A percentile compares a stretch with the other conserved stretches of the same genome.
These are phyloP conservation scores for Octodon degus DNA, from an alignment of 2,113 vertebrate species.

Conservation along the genomic window DNA sequence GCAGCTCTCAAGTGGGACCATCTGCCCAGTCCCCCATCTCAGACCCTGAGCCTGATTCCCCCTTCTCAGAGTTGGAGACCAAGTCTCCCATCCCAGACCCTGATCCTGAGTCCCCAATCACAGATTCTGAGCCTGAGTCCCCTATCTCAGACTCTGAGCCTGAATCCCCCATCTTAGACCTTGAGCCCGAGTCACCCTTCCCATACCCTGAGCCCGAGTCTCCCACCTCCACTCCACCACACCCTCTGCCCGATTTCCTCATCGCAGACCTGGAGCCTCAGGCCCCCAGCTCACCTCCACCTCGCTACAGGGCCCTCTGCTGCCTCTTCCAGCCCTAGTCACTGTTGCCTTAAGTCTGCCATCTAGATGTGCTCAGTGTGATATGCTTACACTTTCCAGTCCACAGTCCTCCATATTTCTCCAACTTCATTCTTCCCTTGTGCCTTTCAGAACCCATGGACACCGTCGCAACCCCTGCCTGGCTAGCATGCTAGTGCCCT, in stretches of 20 bases:
- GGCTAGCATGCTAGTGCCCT: not conserved
- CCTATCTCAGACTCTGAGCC: not conserved
- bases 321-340: not conserved
- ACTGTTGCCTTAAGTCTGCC: not conserved
- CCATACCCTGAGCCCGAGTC: too few relatives aligned
- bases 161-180: rapidly evolving
- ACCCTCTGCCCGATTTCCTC: too few relatives aligned
- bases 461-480: not conserved
- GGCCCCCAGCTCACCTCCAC: rapidly evolving
- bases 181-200: not conserved
- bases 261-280: rapidly evolving
- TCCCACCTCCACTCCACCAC: not conserved
- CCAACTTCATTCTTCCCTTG: not conserved
- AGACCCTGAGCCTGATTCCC: not conserved
- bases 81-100: too few relatives aligned
- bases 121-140: too few relatives aligned
- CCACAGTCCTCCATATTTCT: not conserved
- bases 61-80: not conserved
- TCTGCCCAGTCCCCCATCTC: rapidly evolving
- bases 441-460: not conserved
- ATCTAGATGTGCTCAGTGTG: not conserved
- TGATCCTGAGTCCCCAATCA: too few relatives aligned
- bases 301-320: not conserved
- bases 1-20: not conserved
- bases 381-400: not conserved